Evolutionary conservation across 1,140 invertebrate species (phyloP), one percentile per base, ranked within the genome.

Genomic region (Calycopis cecrops): DNA sequence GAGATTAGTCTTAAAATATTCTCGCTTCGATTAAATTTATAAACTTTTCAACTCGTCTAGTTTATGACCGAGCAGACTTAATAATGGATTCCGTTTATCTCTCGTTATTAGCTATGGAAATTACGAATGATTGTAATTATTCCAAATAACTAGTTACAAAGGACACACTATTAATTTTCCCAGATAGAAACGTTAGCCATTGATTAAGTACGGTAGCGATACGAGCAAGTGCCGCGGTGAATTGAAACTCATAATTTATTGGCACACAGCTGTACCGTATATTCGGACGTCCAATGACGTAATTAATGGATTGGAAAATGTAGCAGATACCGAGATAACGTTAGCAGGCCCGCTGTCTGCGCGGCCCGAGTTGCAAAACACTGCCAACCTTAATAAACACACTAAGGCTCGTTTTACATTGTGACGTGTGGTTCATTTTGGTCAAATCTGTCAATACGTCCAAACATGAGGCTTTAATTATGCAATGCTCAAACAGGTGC

Each of bases 291-390:
- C 68, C 52, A 75, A 71, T 81, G 74, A 80, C 73, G 77, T 79
- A 84, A 84, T 81, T 82, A 82, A 80, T 83, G 75, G 79, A 73
- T 68, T 71, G 71, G 67, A 79, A 85, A 81, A 76, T 79, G 71
- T 78, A 76, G 69, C 75, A 76, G 81, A 81, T 82, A 67, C 56
- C 53, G 62, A 76, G 73, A 79, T 83, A 79, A 72, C 58, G 68
- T 68, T 72, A 63, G 71, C 71, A 73, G 79, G 79, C 76, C 62
- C 58, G 68, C 75, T 68, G 84, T 83, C 84, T 87, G 77, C 81
- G 75, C 65, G 71, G 79, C 69, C 67, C 60, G 64, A 2, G 65
- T 87, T 83, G 79, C 84, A 77, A 85, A 84, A 85, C 71, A 75
- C 63, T 67, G 65, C 73, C 65, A 69, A 72, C 65, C 64, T 62